A percentile compares a stretch with the other conserved stretches of the same genome.
These are phyloP conservation scores for Megatriorchis doriae DNA, from an alignment of 2,113 vertebrate genomes.

Conservation along the genomic window DNA sequence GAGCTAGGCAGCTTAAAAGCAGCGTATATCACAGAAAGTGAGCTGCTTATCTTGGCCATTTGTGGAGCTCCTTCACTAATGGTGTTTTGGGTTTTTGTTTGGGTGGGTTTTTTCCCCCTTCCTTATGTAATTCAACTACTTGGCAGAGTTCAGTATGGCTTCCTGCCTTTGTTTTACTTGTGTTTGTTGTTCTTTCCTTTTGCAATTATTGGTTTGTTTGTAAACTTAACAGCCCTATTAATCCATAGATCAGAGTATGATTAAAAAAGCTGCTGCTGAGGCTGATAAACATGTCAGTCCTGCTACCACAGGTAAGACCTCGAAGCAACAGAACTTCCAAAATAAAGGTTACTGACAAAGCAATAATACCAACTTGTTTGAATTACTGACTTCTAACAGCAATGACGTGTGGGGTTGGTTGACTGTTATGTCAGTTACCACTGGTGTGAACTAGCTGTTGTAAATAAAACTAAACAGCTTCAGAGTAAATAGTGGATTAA, in stretches of 20 bases:
- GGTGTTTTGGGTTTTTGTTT: neutral
- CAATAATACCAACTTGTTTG: neutral
- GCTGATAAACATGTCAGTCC: constrained; percentile 65
- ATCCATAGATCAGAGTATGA: constrained; percentile 72
- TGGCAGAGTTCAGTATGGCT: neutral
- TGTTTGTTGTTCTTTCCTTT: constrained; percentile 45
- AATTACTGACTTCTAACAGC: constrained; percentile 20
- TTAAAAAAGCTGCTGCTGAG: constrained; percentile 78
- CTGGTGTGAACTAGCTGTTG: neutral
- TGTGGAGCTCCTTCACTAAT: neutral
- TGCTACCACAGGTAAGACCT: constrained; percentile 77
- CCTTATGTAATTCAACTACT: neutral
- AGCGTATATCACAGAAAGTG: neutral
- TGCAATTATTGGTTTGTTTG: constrained; percentile 42
- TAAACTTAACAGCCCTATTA: constrained; percentile 53
- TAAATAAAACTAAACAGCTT: neutral
- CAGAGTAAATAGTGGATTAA: neutral
- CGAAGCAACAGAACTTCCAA: neutral
- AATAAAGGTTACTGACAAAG: neutral
- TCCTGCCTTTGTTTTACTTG: constrained; percentile 35
- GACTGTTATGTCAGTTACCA: neutral
- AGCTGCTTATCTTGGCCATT: neutral
- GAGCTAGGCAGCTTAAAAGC: neutral
- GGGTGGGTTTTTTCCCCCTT: neutral
- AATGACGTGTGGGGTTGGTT: neutral